Evolutionary conservation across 2,113 vertebrate genomes (phyloP), one percentile per base, ranked within the genome.

Genomic region (Athene cunicularia): DNA sequence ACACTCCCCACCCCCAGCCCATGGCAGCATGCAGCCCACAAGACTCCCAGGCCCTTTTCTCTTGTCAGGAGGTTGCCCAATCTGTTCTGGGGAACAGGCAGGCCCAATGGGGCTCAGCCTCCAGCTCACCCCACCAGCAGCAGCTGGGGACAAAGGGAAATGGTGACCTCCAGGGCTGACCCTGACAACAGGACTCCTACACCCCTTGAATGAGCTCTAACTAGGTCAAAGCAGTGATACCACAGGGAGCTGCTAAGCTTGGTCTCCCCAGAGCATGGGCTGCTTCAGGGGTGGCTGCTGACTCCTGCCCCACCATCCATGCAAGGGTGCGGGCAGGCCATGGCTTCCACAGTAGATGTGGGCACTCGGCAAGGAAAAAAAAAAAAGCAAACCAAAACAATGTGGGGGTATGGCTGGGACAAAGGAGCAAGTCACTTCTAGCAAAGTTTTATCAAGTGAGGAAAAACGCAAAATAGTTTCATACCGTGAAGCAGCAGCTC

Each of bases 401-500:
- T 1, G 5, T 2, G 4, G 60, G 81, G 22, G 1, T 8, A 6
- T 23, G 88, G 33, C 52, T 86, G 71, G 53, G 26, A 56, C 92
- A 50, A 41, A 72, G 50, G 26, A 92, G 43, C 6, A 17, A 13
- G 35, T 82, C 75, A 63, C 28, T 75, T 41, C 86, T 88, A 64
- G 64, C 53, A 85, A 80, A 93, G 86, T 84, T 84, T 72, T 89
- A 95, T 85, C 86, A 86, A 87, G 93, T 86, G 96, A 77, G 39
- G 47, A 63, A 94, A 95, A 97, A 95, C 70, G 88, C 91, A 95
- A 97, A 97, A 97, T 68, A 94, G 93, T 97, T 97, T 97, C 98
- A 94, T 98, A 98, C 98, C 98, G 98, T 98, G 86, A 97, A 97
- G 97, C 96, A 98, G 98, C 98, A 98, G 98, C 97, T 98, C 96